These are phyloP conservation scores for Mus spretus DNA, from an alignment of 2,797 vertebrate species.

Conservation along the genomic window DNA sequence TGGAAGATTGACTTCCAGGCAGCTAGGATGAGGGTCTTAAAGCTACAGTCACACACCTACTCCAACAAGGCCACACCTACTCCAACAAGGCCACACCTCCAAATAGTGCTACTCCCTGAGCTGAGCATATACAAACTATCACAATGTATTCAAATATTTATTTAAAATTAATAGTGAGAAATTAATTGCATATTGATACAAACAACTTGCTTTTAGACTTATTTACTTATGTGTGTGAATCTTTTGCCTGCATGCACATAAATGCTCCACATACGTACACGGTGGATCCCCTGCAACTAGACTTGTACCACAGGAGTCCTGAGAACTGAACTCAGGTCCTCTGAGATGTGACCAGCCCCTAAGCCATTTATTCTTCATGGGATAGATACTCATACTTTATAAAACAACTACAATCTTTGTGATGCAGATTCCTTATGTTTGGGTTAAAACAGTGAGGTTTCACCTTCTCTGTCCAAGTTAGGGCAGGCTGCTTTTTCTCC, in stretches of 20 bases:
- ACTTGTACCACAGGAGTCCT: not conserved
- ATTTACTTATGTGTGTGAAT: not conserved
- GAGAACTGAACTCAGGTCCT: not conserved
- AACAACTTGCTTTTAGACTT: not conserved
- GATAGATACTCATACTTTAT: not conserved
- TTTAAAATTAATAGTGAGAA: conserved; percentile 43
- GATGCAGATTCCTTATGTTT: not conserved
- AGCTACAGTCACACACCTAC: too few species aligned
- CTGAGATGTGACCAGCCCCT: not conserved
- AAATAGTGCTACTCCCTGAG: too few species aligned
- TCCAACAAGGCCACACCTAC: too few species aligned
- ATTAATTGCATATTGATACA: not conserved
- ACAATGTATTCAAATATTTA: conserved; percentile 4
- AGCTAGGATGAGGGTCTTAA: too few species aligned
- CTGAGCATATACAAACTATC: too few species aligned
- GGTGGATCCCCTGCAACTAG: not conserved
- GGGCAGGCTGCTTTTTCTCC: not conserved
- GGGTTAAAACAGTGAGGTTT: not conserved
- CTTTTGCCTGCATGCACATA: not conserved
- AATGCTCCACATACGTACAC: too few species aligned
- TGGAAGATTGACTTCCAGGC: too few species aligned
- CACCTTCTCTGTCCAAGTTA: not conserved
- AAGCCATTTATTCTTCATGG: conserved; percentile 2
- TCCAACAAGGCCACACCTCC: too few species aligned
- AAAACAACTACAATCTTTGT: not conserved